Evolutionary conservation across 2,113 vertebrate genomes (phyloP).

Genomic region (Okapia johnstoni): DNA sequence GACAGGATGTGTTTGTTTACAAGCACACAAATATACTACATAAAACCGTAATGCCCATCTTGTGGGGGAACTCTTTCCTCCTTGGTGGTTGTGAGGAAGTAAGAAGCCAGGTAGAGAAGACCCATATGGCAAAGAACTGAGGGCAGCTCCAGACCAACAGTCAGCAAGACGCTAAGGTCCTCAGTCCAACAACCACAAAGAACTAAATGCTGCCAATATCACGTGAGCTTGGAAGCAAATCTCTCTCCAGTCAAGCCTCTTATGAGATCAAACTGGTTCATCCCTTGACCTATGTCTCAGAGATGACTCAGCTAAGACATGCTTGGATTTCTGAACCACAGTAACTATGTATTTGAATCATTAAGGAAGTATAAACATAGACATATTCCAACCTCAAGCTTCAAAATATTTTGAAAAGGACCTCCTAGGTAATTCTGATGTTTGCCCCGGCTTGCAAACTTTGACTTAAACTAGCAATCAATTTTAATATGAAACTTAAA

Average conservation of each 20-base stretch:
- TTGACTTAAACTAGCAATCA: background rate
- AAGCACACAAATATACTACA: background rate
- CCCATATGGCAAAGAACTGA: background rate
- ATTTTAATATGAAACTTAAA: conserved; percentile 8
- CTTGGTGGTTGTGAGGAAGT: background rate
- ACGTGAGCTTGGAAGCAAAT: background rate
- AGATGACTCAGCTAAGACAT: background rate
- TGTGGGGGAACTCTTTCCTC: background rate
- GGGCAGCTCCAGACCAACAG: background rate
- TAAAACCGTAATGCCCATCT: background rate
- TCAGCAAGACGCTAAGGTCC: background rate
- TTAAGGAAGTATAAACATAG: background rate
- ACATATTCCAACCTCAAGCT: background rate
- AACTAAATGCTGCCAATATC: background rate
- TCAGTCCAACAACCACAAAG: background rate
- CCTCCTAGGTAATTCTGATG: background rate
- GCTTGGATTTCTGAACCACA: background rate
- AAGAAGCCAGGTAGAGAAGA: background rate
- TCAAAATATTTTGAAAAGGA: background rate
- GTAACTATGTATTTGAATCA: background rate
- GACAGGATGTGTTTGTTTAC: background rate
- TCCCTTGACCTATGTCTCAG: background rate
- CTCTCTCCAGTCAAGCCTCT: background rate
- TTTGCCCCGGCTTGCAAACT: background rate
- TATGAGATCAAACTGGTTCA: background rate